phyloP scores from a whole-genome alignment of 1,140 invertebrate species.

The Dendroctonus ponderosae region DNA sequence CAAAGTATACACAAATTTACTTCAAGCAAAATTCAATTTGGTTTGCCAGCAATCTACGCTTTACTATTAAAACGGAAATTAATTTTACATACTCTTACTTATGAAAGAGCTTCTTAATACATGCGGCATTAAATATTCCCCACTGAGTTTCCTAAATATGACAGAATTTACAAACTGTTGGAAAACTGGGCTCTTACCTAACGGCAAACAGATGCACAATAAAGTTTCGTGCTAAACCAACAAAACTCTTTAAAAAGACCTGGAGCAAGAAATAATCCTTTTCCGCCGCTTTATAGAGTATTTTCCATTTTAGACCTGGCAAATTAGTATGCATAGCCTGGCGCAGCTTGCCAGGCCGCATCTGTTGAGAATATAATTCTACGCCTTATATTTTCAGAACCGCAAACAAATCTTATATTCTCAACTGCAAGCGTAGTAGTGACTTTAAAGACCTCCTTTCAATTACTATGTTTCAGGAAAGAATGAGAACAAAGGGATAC shows the following conservation, averaged over 20 bases:
- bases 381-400: neutral
- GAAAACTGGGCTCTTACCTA: neutral
- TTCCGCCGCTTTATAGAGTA: slow-evolving; percentile 1
- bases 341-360: neutral
- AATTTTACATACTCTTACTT: too few species aligned
- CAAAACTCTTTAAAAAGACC: neutral
- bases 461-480: too few species aligned
- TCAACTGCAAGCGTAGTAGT: neutral
- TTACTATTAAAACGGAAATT: too few species aligned
- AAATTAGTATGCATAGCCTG: slow-evolving; percentile 12
- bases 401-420: neutral
- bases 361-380: slow-evolving; percentile 7
- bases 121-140: too few species aligned
- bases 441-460: too few species aligned
- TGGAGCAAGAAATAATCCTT: neutral
- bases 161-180: too few species aligned
- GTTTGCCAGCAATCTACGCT: too few species aligned
- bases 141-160: too few species aligned
- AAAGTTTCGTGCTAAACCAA: slow-evolving; percentile 6
- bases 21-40: too few species aligned
- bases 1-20: too few species aligned
- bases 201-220: slow-evolving; percentile 2
- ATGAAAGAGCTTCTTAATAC: too few species aligned
- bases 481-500: too few species aligned
- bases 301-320: slow-evolving; percentile 8